Evolutionary conservation across 2,797 vertebrate genomes (phyloP).

Genomic region (Myotis findleyi): DNA sequence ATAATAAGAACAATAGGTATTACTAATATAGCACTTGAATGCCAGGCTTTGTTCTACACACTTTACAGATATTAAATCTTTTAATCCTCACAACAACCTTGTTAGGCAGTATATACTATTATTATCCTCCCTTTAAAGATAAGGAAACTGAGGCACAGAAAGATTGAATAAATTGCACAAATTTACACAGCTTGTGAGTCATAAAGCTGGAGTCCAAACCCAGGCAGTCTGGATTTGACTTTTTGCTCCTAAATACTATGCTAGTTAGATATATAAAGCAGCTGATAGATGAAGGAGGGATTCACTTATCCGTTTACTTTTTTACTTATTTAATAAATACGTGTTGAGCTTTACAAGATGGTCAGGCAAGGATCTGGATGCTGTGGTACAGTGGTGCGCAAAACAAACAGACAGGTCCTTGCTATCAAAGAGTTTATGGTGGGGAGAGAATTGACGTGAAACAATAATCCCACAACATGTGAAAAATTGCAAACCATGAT

Average conservation of each 20-base stretch:
- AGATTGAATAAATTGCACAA: background rate
- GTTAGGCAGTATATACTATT: background rate
- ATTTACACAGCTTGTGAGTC: background rate
- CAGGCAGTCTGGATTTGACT: background rate
- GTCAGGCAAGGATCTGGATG: background rate
- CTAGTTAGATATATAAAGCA: conserved; percentile 23
- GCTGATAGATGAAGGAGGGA: background rate
- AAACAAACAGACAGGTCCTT: conserved; percentile 5
- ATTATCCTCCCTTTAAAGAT: background rate
- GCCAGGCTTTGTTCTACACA: background rate
- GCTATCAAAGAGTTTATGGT: background rate
- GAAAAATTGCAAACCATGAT: background rate
- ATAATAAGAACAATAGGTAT: conserved; percentile 42
- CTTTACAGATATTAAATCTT: background rate
- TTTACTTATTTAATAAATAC: background rate
- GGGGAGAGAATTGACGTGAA: background rate
- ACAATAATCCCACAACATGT: background rate
- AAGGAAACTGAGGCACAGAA: conserved; percentile 38
- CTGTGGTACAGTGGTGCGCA: background rate
- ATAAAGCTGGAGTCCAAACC: conserved; percentile 1
- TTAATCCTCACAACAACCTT: conserved; percentile 9
- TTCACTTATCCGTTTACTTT: conserved; percentile 17
- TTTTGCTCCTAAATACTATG: conserved; percentile 20
- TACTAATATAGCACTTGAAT: background rate
- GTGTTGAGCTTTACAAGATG: conserved; percentile 35